phyloP scores from a whole-genome alignment of 53 echinoderm and acorn worm genomes.

The Zoroaster sp. region DNA sequence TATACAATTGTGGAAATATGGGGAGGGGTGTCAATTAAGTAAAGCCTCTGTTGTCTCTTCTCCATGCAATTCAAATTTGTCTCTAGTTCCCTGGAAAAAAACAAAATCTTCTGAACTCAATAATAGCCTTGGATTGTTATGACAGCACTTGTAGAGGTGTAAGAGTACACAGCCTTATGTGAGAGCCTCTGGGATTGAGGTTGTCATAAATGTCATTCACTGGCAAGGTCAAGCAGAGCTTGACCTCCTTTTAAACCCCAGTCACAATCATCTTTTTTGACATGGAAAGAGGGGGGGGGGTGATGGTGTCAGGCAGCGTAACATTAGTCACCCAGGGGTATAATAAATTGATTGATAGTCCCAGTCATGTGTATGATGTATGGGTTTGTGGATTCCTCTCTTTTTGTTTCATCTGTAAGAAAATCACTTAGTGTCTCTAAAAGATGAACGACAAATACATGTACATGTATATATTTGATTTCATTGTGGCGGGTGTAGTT shows the following conservation, averaged over 20 bases:
- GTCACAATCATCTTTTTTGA: neutral
- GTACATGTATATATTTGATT: no score
- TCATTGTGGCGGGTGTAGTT: no score
- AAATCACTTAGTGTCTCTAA: neutral
- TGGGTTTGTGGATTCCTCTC: neutral
- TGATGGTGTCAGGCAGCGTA: neutral
- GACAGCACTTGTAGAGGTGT: neutral
- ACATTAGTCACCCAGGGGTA: neutral
- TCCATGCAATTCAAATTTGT: neutral
- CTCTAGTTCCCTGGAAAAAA: neutral
- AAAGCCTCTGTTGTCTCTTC: neutral
- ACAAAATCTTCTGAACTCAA: neutral
- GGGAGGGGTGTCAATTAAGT: neutral
- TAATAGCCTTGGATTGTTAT: slow-evolving; percentile 5
- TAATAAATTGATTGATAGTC: neutral
- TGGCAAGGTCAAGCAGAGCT: neutral
- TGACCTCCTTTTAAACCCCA: neutral
- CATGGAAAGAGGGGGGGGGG: neutral
- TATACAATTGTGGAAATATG: no score
- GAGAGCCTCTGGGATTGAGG: neutral
- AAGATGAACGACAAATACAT: neutral
- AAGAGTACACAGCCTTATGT: neutral
- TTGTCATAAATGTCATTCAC: slow-evolving; percentile 37
- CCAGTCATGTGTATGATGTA: neutral
- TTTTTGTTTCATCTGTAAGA: neutral